Evolutionary conservation across 2,888 invertebrate species (phyloP), one percentile per base, ranked within the genome.

Genomic region (Dicranocentrus wangi): DNA sequence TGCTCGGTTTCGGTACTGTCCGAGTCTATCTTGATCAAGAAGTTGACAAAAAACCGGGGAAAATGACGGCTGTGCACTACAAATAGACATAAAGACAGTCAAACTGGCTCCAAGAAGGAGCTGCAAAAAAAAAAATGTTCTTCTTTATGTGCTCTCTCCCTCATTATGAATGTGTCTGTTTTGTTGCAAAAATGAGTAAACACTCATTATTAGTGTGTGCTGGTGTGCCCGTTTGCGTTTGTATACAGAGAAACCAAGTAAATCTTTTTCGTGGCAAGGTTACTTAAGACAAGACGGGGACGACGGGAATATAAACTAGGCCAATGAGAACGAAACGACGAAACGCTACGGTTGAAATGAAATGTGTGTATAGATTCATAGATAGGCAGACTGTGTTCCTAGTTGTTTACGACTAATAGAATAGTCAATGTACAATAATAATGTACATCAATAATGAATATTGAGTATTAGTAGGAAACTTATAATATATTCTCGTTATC

Each of bases 1-100:
- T 23, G 70, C 53, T 72, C 10, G 8, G 25, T 43, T 42, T 80
- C 79, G 79, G 79, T 61, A 51, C 1, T 72, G 79, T 80, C 79
- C 79, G 79, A 80, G 79, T 32, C 43, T 39, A 70, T 77, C 76
- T 77, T 61, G 70, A 69, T 70, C 61, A 70, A 61, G 53, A 70
- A 77, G 27, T 63, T 78, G 65, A 71, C 71, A 79, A 79, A 79
- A 72, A 79, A 79, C 72, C 71, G 72, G 72, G 72, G 72, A 71
- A 79, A 72, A 66, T 71, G 72, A 71, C 72, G 70, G 72, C 66
- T 78, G 78, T 78, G 78, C 71, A 68, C 43, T 72, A 27, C 58
- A 72, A 58, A 66, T 55, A 60, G 32, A 65, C 55, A 51, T 32
- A n/a, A 72, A 71, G 79, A 72, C 71, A 65, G 66, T 39, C 72